Conservation (phyloP, 1,140 invertebrate species). For the Leptinotarsa defecta region DNA sequence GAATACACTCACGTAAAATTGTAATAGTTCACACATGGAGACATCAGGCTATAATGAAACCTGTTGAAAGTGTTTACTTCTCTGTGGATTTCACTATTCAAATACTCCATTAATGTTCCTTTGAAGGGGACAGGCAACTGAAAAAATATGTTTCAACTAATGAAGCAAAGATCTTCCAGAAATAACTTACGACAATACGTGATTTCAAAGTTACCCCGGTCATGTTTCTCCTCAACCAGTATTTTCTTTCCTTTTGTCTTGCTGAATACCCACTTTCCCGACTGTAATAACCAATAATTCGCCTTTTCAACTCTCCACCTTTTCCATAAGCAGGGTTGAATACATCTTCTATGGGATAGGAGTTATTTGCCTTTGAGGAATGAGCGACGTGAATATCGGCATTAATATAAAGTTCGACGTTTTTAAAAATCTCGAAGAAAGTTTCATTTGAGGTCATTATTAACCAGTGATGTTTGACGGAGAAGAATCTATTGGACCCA, state of each 20-base stretch:
- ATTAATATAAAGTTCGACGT: slow-evolving; percentile 41
- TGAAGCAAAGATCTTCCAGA: neutral
- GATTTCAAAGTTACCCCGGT: slow-evolving; percentile 59
- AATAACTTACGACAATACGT: slow-evolving; percentile 57
- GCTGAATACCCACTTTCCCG: slow-evolving; percentile 49
- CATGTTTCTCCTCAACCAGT: slow-evolving; percentile 59
- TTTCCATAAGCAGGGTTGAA: slow-evolving; percentile 60
- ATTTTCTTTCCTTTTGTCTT: slow-evolving; percentile 53
- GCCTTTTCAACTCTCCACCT: slow-evolving; percentile 59
- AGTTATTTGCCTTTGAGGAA: slow-evolving; percentile 12
- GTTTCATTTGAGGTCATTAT: slow-evolving; percentile 25
- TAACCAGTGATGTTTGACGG: slow-evolving; percentile 44
- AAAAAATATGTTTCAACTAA: neutral
- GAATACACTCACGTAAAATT: slow-evolving; percentile 64
- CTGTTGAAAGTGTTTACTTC: slow-evolving; percentile 67
- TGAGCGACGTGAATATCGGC: slow-evolving; percentile 39
- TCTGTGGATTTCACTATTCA: slow-evolving; percentile 57
- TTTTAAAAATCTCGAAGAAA: slow-evolving; percentile 33
- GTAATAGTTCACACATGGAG: slow-evolving; percentile 64
- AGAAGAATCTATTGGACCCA: slow-evolving; percentile 36
- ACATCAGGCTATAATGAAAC: slow-evolving; percentile 63
- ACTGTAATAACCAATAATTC: slow-evolving; percentile 58
- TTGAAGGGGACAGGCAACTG: slow-evolving; percentile 60
- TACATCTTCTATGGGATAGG: slow-evolving; percentile 38
- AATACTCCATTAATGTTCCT: slow-evolving; percentile 62